Conservation (phyloP, 1,140 invertebrate species). For the Drosophila miranda region DNA sequence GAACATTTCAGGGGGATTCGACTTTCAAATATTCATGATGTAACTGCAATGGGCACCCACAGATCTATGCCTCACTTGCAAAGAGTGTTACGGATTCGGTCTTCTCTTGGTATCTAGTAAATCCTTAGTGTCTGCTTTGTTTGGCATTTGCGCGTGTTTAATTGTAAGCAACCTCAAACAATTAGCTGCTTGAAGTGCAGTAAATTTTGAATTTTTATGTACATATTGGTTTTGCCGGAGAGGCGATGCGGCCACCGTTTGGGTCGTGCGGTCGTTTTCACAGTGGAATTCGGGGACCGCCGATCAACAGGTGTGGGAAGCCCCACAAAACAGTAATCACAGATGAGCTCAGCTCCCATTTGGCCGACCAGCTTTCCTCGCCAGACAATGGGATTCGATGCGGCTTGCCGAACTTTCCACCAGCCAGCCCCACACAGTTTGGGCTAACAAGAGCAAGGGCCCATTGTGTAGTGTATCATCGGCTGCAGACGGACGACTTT, state of each 20-base stretch:
- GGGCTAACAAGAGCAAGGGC: conserved; percentile 54
- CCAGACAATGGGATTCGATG: conserved; percentile 42
- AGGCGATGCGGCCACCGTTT: background rate
- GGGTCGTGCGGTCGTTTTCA: conserved; percentile 33
- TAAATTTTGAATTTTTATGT: conserved; percentile 54
- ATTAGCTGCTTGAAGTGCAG: conserved; percentile 54
- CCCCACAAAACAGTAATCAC: conserved; percentile 47
- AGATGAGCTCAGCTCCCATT: conserved; percentile 54
- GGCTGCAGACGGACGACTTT: conserved; percentile 2
- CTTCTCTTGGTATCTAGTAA: too few relatives aligned
- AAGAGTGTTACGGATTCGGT: conserved; percentile 27
- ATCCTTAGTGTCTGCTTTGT: conserved; percentile 2
- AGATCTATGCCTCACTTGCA: too few relatives aligned
- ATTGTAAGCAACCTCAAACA: conserved; percentile 41
- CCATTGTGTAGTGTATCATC: conserved; percentile 32
- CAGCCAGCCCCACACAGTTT: conserved; percentile 7
- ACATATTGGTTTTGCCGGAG: conserved; percentile 34
- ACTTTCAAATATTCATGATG: too few relatives aligned
- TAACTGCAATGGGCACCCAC: too few relatives aligned
- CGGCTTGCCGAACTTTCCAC: conserved; percentile 38
- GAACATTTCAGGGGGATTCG: too few relatives aligned
- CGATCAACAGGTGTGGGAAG: conserved; percentile 57
- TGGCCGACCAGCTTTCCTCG: conserved; percentile 49
- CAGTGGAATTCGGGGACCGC: conserved; percentile 23
- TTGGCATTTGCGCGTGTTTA: conserved; percentile 39